Base-by-base conservation (phyloP, 2,888 invertebrate species). In the Scrobipalpa costella region DNA sequence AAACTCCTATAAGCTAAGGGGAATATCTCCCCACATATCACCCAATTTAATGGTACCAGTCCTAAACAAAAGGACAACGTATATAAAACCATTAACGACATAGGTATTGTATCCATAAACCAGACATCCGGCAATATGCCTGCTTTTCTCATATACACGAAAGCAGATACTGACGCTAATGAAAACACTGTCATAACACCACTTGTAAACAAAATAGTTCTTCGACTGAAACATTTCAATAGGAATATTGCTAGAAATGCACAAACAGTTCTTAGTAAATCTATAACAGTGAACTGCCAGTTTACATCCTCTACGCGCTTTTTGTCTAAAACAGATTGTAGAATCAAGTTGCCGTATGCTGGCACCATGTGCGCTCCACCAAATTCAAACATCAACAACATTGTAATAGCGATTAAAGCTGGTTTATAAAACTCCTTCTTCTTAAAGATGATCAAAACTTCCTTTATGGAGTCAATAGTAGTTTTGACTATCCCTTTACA, bases 261-360 rank as follows among this genome's bases (percentile, higher is more conserved):
- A 72, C 93, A 93, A 0, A 94, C 63, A 0, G 94, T 89, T 58
- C 95, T 88, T 0, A 94, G 85, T n/a, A 92, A 69, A 68, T 95
- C 95, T 68, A 95, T 92, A 2, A 94, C 83, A 17, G 95, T 90
- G 61, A 94, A 95, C 66, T 94, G 94, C 80, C 88, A 90, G 7
- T 86, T 81, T 0, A 91, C 90, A 27, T 90, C 85, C 44, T 81
- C 82, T 0, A 83, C 74, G 0, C 82, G 73, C 0, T 75, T 67
- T 68, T 90, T 90, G 40, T 89, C 73, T 60, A 91, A 74, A 38
- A 90, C 85, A 1, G 85, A 81, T 75, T 84, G 83, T 0, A 91
- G 75, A 38, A 91, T 90, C n/a, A 80, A 76, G 69, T 88, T 90
- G 0, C 90, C 90, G 44, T 90, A 91, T 0, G 90, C 90, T 1